Evolutionary conservation across 2,888 invertebrate genomes (phyloP).

Genomic region (Nipponacmea schrenckii): DNA sequence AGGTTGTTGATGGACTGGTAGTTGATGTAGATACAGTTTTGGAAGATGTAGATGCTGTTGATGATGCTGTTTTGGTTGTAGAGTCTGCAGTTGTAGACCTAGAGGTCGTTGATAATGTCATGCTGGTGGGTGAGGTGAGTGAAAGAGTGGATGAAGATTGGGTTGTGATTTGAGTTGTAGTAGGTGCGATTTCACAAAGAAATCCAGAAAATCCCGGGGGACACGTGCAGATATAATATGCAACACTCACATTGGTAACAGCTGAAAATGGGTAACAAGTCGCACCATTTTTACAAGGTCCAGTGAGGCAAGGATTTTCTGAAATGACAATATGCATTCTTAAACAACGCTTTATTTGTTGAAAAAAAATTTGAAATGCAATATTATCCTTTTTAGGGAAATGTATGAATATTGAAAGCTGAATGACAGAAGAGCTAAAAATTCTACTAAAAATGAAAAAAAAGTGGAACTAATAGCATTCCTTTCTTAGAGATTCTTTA

Average conservation of each 20-base stretch:
- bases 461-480: too few relatives aligned
- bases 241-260: constrained; percentile 22
- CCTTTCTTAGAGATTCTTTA: too few relatives aligned
- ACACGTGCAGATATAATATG: constrained; percentile 70
- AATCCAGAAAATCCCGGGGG: constrained; percentile 66
- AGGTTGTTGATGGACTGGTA: neutral
- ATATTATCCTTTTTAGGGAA: too few relatives aligned
- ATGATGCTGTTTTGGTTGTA: neutral
- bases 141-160: neutral
- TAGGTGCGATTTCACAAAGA: constrained; percentile 8
- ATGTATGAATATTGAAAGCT: too few relatives aligned
- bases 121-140: neutral
- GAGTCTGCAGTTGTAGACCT: neutral
- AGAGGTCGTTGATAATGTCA: neutral
- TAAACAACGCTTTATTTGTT: too few relatives aligned
- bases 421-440: too few relatives aligned
- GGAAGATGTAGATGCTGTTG: neutral
- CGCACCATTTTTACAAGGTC: constrained; percentile 34
- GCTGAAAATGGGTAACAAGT: constrained; percentile 24
- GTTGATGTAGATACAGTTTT: neutral
- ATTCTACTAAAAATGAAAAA: too few relatives aligned
- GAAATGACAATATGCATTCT: too few relatives aligned
- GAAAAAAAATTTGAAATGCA: too few relatives aligned
- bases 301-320: constrained; percentile 33
- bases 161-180: neutral